Evolutionary conservation across 2,797 vertebrate genomes (phyloP), one percentile per base, ranked within the genome.

Genomic region (Darevskia mixta): DNA sequence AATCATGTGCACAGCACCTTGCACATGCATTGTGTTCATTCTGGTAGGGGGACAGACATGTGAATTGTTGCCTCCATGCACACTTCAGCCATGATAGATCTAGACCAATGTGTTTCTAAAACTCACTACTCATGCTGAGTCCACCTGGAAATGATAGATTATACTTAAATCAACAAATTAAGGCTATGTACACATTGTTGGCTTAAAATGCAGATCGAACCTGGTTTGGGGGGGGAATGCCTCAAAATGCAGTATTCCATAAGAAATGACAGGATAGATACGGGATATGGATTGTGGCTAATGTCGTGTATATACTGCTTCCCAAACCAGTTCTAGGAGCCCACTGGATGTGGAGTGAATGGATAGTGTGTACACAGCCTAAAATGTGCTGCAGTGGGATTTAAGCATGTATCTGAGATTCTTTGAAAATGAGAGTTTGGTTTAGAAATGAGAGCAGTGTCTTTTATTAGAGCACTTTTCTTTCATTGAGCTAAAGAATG

Each of bases 391-490:
- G 71, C 43, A 9, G 3, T 18, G 27, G 17, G 29, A 55, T 61
- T 91, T 83, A 90, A n/a, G 55, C 61, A 89, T 7, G 20, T 2
- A 0, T 1, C 67, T 78, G 32, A 49, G 2, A 75, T 8, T 0
- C 29, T 58, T 89, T 76, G 69, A n/a, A 77, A 86, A 17, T 1
- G 43, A n/a, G 7, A 41, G n/a, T 73, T 49, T 1, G 76, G 1
- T 82, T 55, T 58, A 89, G 35, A 55, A 61, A 4, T n/a, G 66
- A 8, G 11, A 43, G 41, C 49, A 90, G 88, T 77, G 85, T 86
- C 83, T 91, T 86, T 93, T 93, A 85, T 89, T 78, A 58, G 92
- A 91, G 88, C 91, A 91, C 78, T 95, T 76, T 81, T n/a, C 20
- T 84, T 43, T 23, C 78, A 25, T 35, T 83, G 29, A 58, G 29